Evolutionary conservation across 1,140 invertebrate genomes (phyloP).

Genomic region (Chrysopa pallens): DNA sequence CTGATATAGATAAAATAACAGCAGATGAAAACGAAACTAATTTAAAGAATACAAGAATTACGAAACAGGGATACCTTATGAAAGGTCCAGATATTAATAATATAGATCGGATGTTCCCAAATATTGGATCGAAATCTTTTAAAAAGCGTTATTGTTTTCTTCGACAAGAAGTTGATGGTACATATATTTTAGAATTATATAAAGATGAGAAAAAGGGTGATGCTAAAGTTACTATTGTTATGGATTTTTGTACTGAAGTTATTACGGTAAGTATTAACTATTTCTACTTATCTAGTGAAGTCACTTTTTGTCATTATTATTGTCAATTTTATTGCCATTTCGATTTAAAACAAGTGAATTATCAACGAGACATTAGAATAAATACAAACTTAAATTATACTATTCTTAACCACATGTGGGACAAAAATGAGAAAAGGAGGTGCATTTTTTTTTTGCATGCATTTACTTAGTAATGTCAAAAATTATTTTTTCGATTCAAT

Average conservation of each 20-base stretch:
- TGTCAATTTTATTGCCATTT: neutral
- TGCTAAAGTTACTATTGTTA: conserved; percentile 77
- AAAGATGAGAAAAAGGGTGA: conserved; percentile 86
- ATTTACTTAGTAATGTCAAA: too few species aligned
- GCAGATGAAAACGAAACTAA: conserved; percentile 57
- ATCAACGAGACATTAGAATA: too few species aligned
- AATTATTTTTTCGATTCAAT: too few species aligned
- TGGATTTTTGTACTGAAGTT: conserved; percentile 83
- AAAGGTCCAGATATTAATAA: conserved; percentile 73
- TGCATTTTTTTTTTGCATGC: too few species aligned
- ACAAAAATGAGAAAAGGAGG: too few species aligned
- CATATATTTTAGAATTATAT: conserved; percentile 77
- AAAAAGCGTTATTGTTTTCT: conserved; percentile 79
- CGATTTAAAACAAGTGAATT: too few species aligned
- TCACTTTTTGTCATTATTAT: neutral
- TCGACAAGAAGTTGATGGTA: conserved; percentile 74
- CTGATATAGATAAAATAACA: conserved; percentile 43
- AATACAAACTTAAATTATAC: too few species aligned
- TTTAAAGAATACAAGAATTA: conserved; percentile 47
- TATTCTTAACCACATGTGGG: too few species aligned
- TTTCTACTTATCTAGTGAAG: neutral
- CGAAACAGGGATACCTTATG: conserved; percentile 75
- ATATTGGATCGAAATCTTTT: conserved; percentile 76
- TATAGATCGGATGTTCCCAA: conserved; percentile 66
- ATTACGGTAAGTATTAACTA: conserved; percentile 39